Evolutionary conservation across 2,888 invertebrate species (phyloP).

Genomic region (Lasioglossum malachurum): DNA sequence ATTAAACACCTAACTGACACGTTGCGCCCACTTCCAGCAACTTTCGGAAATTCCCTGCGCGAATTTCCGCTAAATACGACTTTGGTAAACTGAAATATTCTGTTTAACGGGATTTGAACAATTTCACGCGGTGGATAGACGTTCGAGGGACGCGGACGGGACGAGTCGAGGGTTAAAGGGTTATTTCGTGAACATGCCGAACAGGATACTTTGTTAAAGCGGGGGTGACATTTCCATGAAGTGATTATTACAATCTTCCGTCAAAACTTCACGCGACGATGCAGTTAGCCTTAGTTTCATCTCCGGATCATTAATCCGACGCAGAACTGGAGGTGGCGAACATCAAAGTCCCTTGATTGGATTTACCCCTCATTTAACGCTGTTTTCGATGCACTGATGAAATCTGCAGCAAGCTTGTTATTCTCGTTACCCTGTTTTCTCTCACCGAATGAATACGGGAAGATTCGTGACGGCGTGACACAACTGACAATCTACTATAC

Average conservation of each 20-base stretch:
- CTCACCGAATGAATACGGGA: not conserved
- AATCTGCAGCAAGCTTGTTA: not conserved
- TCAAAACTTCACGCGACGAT: constrained; percentile 12
- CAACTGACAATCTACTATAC: no score
- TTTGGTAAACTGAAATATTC: constrained; percentile 11
- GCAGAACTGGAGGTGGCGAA: not conserved
- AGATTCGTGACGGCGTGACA: not conserved
- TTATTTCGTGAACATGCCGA: not conserved
- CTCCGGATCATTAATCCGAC: constrained; percentile 6
- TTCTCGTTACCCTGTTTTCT: not conserved
- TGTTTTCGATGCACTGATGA: not conserved
- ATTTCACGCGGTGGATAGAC: not conserved
- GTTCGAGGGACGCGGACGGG: not conserved
- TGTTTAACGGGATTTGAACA: constrained; percentile 18
- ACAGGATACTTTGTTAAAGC: constrained; percentile 20
- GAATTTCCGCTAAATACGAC: constrained; percentile 32
- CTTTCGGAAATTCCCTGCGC: constrained; percentile 22
- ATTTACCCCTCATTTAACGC: constrained; percentile 4
- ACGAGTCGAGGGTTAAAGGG: not conserved
- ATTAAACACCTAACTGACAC: constrained; percentile 34
- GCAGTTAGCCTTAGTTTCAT: not conserved
- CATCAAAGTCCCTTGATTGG: constrained; percentile 6
- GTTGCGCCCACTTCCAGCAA: constrained; percentile 12
- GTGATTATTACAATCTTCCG: constrained; percentile 12
- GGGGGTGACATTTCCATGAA: constrained; percentile 10